Conservation (phyloP, 2,888 invertebrate genomes). For the Micoletzkya japonica region DNA sequence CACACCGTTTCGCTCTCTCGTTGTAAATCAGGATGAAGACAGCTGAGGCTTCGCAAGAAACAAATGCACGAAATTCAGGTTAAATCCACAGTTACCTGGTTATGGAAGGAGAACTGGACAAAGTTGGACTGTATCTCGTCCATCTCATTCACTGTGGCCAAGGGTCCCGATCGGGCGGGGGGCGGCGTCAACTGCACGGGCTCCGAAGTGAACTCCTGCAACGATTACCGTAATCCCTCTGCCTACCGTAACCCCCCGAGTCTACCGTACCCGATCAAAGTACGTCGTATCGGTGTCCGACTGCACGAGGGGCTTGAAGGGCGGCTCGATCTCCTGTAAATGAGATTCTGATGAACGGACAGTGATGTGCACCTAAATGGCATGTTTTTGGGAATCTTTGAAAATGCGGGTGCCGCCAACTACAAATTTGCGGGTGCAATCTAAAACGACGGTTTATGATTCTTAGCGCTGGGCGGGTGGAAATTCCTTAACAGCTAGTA, state of each 20-base stretch:
- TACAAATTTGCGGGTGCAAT: no score
- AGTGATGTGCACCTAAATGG: no score
- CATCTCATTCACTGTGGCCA: conserved; percentile 73
- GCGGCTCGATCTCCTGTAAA: conserved; percentile 77
- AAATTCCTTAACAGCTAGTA: no score
- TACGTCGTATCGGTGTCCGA: conserved; percentile 95
- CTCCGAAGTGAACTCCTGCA: conserved; percentile 92
- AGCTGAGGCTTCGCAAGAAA: no score
- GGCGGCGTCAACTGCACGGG: conserved; percentile 94
- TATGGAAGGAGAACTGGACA: conserved; percentile 76
- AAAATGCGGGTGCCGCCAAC: no score
- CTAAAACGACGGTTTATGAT: no score
- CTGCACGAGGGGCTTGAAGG: conserved; percentile 74
- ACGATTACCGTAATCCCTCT: not conserved
- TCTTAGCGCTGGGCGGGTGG: no score
- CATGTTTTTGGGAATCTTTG: no score
- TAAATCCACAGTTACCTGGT: no score
- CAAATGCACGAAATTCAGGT: no score
- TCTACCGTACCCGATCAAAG: conserved; percentile 74
- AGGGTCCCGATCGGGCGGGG: conserved; percentile 68
- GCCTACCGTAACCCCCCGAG: not conserved
- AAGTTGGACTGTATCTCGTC: conserved; percentile 70
- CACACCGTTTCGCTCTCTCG: no score
- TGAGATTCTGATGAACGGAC: not conserved
- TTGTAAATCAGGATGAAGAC: no score